Conservation (phyloP, 2,797 vertebrate species). For the Typhlichthys eigenmanni region DNA sequence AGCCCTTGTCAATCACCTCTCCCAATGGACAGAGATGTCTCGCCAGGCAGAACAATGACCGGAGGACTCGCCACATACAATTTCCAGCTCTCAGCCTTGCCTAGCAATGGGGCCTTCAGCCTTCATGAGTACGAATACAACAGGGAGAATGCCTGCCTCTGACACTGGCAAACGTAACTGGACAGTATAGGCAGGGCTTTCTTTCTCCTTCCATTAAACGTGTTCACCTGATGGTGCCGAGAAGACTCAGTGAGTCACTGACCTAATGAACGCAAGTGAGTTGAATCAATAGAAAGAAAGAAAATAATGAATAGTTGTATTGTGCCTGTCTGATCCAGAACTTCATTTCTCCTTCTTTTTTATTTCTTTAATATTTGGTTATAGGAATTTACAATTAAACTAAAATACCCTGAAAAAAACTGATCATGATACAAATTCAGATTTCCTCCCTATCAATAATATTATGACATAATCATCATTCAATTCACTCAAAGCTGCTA, state of each 20-base stretch:
- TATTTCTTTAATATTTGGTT: too few relatives aligned
- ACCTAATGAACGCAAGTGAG: conserved; percentile 58
- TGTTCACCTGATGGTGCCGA: conserved; percentile 77
- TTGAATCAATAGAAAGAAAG: background rate
- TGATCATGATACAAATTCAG: too few relatives aligned
- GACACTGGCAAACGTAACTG: conserved; percentile 44
- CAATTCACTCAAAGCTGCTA: background rate
- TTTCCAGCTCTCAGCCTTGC: conserved; percentile 56
- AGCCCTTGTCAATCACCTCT: conserved; percentile 66
- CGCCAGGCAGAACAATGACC: conserved; percentile 69
- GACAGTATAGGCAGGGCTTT: conserved; percentile 52
- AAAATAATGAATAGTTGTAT: background rate
- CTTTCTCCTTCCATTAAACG: conserved; percentile 71
- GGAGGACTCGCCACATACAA: conserved; percentile 66
- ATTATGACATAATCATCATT: background rate
- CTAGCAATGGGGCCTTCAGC: conserved; percentile 73
- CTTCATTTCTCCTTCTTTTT: too few relatives aligned
- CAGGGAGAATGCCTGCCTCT: conserved; percentile 49
- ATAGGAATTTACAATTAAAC: too few relatives aligned
- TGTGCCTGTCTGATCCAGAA: too few relatives aligned
- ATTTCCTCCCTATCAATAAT: background rate
- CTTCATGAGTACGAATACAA: conserved; percentile 49
- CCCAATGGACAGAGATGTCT: conserved; percentile 71
- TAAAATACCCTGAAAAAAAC: too few relatives aligned
- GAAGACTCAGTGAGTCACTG: conserved; percentile 78